Base-by-base conservation (phyloP, 1,140 invertebrate genomes). In the Hypothenemus hampei region DNA sequence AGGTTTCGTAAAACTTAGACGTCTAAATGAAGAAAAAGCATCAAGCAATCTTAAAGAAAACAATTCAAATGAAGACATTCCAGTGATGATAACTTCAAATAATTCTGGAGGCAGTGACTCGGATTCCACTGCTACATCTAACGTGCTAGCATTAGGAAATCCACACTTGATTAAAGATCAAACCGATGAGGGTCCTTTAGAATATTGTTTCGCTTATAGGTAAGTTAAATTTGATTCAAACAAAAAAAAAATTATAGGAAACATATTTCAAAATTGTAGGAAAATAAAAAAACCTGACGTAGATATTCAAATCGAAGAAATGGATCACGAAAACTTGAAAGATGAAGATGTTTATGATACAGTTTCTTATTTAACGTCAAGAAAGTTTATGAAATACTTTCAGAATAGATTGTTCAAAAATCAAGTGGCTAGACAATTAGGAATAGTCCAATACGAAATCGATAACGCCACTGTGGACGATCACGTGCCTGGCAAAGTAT, bases 331-430 rank as follows among this genome's bases (percentile, higher is more conserved):
- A 23, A 47, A 55, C 19, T 19, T 59, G 10, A 37, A 47, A 13
- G 49, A 58, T 1, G 46, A 60, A n/a, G 59, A 63, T 21, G 49
- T 63, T 8, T 63, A 56, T 24, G 54, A 60, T 8, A 45, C 48
- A 7, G 41, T 59, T 10, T 53, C 60, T 4, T 67, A 65, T 35
- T 57, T 65, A 11, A 50, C 53, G 18, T 62, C 65, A 2, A 59
- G 31, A 26, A 58, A 45, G 10, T 67, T 67, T 36, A 65, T 64
- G 62, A 56, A 51, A 24, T 54, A 63, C 44, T 64, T 65, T 35
- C 58, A 55, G 31, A 61, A 55, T 31, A 50, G 48, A 1, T 45
- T 62, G 21, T 64, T 67, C 43, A 58, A 60, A 16, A 58, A 60
- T 22, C 39, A 26, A 6, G 37, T 62, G 18, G 62, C 45, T 1